Conservation (phyloP, 2,113 vertebrate genomes). For the Rhinoptilus africanus region DNA sequence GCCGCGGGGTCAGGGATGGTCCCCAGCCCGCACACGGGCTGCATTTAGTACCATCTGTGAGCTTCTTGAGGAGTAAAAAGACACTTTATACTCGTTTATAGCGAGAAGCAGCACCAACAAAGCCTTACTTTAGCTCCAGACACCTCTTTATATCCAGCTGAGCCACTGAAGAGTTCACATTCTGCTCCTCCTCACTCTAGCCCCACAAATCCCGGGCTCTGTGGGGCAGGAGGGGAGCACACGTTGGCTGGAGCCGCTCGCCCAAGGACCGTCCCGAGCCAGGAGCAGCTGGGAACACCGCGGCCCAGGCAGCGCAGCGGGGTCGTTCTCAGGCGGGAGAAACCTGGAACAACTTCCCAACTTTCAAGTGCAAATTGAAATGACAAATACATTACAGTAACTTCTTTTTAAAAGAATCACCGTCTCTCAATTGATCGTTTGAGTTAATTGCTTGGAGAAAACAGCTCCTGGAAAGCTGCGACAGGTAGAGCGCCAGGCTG, state of each 20-base stretch:
- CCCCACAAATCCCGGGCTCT: neutral
- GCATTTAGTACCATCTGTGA: accelerated
- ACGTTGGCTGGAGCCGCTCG: accelerated
- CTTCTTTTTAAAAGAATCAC: no score
- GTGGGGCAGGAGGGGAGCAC: neutral
- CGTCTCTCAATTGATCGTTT: neutral
- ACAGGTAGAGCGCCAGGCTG: neutral
- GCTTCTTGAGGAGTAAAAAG: neutral
- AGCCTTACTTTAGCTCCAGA: neutral
- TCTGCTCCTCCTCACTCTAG: neutral
- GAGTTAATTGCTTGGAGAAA: neutral
- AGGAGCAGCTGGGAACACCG: neutral
- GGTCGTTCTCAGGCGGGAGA: neutral
- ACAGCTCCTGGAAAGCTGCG: neutral
- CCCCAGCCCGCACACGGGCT: neutral
- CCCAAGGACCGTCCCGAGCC: neutral
- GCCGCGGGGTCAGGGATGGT: neutral
- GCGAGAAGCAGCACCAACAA: neutral
- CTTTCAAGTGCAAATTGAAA: neutral
- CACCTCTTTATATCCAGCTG: neutral
- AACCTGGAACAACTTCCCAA: neutral
- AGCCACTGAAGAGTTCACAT: neutral
- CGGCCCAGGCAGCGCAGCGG: accelerated
- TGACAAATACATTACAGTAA: neutral
- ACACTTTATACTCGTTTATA: neutral